Evolutionary conservation across 2,888 invertebrate genomes (phyloP).

Genomic region (Abscondita cerata): DNA sequence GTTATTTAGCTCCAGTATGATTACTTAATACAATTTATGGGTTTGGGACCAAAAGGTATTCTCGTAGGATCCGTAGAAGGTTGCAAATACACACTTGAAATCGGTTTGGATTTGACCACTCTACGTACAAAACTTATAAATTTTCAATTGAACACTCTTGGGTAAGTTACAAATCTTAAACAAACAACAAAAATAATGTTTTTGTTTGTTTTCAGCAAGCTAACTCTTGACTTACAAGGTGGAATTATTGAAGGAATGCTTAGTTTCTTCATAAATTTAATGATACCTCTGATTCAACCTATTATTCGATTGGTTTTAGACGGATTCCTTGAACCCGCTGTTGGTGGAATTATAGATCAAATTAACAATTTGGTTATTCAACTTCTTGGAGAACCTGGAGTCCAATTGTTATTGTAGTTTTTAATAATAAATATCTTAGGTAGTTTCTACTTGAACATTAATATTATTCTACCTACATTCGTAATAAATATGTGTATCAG

Average conservation of each 20-base stretch:
- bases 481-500: too few species aligned
- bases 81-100: neutral
- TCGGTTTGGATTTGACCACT: conserved; percentile 6
- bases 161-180: conserved; percentile 5
- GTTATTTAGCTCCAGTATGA: conserved; percentile 1
- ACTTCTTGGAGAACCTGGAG: neutral
- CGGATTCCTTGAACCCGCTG: neutral
- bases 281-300: neutral
- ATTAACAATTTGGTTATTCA: neutral
- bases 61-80: neutral
- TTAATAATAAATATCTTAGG: too few species aligned
- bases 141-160: conserved; percentile 6
- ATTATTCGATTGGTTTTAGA: conserved; percentile 3
- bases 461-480: too few species aligned
- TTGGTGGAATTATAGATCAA: neutral
- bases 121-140: neutral
- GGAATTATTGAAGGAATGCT: conserved; percentile 5
- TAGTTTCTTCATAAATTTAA: neutral
- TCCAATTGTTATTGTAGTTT: too few species aligned
- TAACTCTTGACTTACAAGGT: conserved; percentile 9
- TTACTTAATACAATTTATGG: conserved; percentile 6
- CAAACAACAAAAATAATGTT: neutral
- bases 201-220: neutral
- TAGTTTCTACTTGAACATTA: too few species aligned
- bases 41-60: neutral